phyloP scores from a whole-genome alignment of 2,113 vertebrate genomes.

The human (Homo sapiens) region GRCh38 chr18:61399501-61400000 shows the following conservation, averaged over 20 bases:
- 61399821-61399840: slow-evolving; percentile 75
- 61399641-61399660: neutral
- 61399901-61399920: slow-evolving; percentile 78
- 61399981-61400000: slow-evolving; percentile 75
- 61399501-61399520: slow-evolving; percentile 58
- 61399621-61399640: neutral
- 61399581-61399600: neutral
- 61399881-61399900: slow-evolving; percentile 85
- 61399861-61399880: slow-evolving; percentile 81
- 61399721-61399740: slow-evolving; percentile 61
- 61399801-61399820: slow-evolving; percentile 74
- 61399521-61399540: slow-evolving; percentile 60
- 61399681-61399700: slow-evolving; percentile 19
- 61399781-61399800: slow-evolving; percentile 78
- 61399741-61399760: slow-evolving; percentile 75
- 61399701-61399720: slow-evolving; percentile 46
- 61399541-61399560: slow-evolving; percentile 24
- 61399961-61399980: slow-evolving; percentile 76
- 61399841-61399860: slow-evolving; percentile 79
- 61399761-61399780: slow-evolving; percentile 70
- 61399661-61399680: slow-evolving; percentile 6
- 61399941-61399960: slow-evolving; percentile 78
- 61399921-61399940: slow-evolving; percentile 74
- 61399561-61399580: slow-evolving; percentile 22
- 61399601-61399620: neutral